Evolutionary conservation across 2,888 invertebrate genomes (phyloP).

Genomic region (Drosophila dives): DNA sequence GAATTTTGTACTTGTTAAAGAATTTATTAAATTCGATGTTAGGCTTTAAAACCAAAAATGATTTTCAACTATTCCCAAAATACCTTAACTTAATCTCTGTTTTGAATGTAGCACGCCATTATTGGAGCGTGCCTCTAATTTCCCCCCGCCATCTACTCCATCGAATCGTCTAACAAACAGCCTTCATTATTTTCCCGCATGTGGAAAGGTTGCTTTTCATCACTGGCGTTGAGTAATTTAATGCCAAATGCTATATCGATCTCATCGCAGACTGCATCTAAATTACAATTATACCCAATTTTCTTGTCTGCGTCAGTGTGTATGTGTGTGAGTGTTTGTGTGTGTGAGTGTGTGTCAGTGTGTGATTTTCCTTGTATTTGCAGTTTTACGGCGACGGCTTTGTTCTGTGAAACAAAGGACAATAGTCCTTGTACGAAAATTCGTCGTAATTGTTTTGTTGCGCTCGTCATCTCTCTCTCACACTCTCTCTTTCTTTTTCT

Average conservation of each 20-base stretch:
- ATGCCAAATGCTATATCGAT: conserved; percentile 56
- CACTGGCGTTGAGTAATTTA: conserved; percentile 50
- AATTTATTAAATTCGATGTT: not conserved
- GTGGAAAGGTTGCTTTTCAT: conserved; percentile 23
- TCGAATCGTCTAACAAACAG: not conserved
- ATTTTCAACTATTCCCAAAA: not conserved
- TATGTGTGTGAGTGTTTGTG: conserved; percentile 1
- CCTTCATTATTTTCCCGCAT: not conserved
- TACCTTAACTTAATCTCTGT: not conserved
- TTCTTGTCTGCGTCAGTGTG: conserved; percentile 14
- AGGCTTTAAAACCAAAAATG: not conserved
- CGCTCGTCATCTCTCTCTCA: not conserved
- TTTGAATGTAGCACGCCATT: no score
- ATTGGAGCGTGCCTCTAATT: not conserved
- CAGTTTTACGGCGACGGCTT: conserved; percentile 19
- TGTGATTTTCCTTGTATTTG: conserved; percentile 22
- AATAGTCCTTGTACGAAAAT: conserved; percentile 58
- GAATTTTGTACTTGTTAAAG: not conserved
- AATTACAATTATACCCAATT: conserved; percentile 73
- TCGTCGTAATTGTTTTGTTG: conserved; percentile 66
- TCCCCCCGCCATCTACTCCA: not conserved
- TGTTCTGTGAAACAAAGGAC: conserved; percentile 31
- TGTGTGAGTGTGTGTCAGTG: not conserved
- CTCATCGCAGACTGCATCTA: conserved; percentile 55
- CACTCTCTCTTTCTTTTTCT: not conserved